Percentiles rank a stretch among this genome's conserved stretches.
These are phyloP conservation scores for Borostomias antarcticus DNA, from an alignment of 2,797 vertebrate genomes.

Conservation along the genomic window DNA sequence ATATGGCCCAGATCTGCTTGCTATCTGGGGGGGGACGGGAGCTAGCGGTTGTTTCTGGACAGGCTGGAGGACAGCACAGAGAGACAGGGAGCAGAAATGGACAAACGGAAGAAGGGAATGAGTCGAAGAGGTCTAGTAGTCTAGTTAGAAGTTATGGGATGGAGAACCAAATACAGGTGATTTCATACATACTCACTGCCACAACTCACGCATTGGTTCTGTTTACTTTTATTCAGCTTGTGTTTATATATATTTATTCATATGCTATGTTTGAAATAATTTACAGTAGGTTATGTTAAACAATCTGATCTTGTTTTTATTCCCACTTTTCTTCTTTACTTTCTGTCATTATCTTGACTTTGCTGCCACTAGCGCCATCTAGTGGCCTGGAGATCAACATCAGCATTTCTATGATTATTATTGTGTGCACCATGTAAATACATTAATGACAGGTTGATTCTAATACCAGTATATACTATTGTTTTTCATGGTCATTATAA, in stretches of 20 bases:
- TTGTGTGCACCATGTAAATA: conserved; percentile 64
- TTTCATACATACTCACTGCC: conserved; percentile 38
- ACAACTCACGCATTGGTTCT: conserved; percentile 39
- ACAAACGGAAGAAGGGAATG: conserved; percentile 19
- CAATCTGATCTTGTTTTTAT: conserved; percentile 24
- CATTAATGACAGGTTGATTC: conserved; percentile 60
- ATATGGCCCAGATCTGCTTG: too few relatives aligned
- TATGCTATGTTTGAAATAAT: conserved; percentile 23
- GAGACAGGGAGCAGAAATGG: conserved; percentile 32
- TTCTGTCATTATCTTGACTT: conserved; percentile 44
- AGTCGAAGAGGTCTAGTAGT: conserved; percentile 30
- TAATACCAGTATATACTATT: conserved; percentile 52
- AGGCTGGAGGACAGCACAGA: conserved; percentile 30
- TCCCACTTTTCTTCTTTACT: conserved; percentile 30
- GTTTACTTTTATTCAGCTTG: conserved; percentile 33
- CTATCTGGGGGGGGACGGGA: not conserved
- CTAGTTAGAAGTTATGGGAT: conserved; percentile 44
- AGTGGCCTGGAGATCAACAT: conserved; percentile 62
- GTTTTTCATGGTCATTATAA: conserved; percentile 48
- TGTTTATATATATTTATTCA: conserved; percentile 25
- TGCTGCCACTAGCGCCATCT: conserved; percentile 70
- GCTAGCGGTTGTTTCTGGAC: conserved; percentile 53
- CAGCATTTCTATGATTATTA: conserved; percentile 40
- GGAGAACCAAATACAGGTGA: conserved; percentile 49
- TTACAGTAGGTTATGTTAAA: conserved; percentile 28